A percentile compares a stretch with the other conserved stretches of the same genome.
These are phyloP conservation scores for Drosophila willistoni DNA, from an alignment of 1,140 invertebrate species.

Conservation along the genomic window DNA sequence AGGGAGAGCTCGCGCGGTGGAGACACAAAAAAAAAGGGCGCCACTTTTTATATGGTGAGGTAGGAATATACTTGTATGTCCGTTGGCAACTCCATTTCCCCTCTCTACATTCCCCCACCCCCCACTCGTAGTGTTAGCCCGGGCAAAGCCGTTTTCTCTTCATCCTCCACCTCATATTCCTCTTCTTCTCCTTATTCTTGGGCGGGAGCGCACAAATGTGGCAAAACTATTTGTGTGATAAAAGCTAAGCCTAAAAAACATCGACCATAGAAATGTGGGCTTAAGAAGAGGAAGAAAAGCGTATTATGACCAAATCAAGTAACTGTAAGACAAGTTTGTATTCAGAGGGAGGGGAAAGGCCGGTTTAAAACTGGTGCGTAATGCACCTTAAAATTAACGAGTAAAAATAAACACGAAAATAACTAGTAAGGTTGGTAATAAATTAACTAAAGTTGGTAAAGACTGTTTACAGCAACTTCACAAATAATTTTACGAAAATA, in stretches of 20 bases:
- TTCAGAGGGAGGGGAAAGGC: background rate
- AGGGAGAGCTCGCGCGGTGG: slow-evolving; percentile 29
- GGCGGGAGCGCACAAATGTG: slow-evolving; percentile 41
- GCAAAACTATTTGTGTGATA: slow-evolving; percentile 44
- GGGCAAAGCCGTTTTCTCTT: slow-evolving; percentile 32
- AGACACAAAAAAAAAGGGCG: slow-evolving; percentile 72
- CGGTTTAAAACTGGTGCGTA: slow-evolving; percentile 12
- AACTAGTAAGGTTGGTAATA: too few species aligned
- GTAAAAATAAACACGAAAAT: background rate
- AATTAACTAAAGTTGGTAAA: too few species aligned
- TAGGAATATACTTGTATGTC: slow-evolving; percentile 58
- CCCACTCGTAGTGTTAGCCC: slow-evolving; percentile 31
- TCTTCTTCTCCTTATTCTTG: slow-evolving; percentile 18
- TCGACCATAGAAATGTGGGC: slow-evolving; percentile 38
- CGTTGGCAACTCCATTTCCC: slow-evolving; percentile 35
- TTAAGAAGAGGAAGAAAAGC: slow-evolving; percentile 4
- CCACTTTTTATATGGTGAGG: slow-evolving; percentile 79
- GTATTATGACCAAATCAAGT: slow-evolving; percentile 27
- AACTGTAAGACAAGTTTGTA: slow-evolving; percentile 37
- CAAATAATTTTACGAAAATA: too few species aligned
- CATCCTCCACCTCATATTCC: background rate
- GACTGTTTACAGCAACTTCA: too few species aligned
- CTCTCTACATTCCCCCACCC: background rate
- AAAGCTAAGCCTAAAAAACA: slow-evolving; percentile 50
- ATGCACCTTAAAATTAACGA: background rate